Evolutionary conservation across 2,888 invertebrate species (phyloP).

Genomic region (Oscheius sp.): DNA sequence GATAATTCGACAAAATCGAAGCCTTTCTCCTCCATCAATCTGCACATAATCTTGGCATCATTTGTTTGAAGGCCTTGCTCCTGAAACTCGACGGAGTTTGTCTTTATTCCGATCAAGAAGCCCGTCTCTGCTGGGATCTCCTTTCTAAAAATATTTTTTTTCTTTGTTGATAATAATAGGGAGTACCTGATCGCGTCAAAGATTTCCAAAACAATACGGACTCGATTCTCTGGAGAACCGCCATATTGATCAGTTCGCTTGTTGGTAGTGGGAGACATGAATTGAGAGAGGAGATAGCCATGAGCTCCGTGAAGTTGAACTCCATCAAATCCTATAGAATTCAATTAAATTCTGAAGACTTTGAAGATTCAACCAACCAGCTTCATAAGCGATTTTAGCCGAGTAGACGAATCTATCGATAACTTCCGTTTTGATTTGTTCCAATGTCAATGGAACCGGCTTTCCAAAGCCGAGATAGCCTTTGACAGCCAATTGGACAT

Average conservation of each 20-base stretch:
- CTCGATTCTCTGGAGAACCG: slow-evolving; percentile 51
- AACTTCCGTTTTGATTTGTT: slow-evolving; percentile 57
- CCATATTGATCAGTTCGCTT: slow-evolving; percentile 60
- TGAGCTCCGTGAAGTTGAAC: slow-evolving; percentile 59
- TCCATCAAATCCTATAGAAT: slow-evolving; percentile 56
- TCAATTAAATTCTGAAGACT: not conserved
- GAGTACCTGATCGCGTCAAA: slow-evolving; percentile 52
- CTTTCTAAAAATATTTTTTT: not conserved
- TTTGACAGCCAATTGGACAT: slow-evolving; percentile 38
- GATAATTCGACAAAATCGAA: slow-evolving; percentile 64
- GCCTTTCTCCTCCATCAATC: slow-evolving; percentile 34
- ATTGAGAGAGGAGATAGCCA: slow-evolving; percentile 61
- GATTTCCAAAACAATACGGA: slow-evolving; percentile 54
- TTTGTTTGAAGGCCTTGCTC: slow-evolving; percentile 46
- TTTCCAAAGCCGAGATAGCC: slow-evolving; percentile 42
- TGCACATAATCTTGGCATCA: slow-evolving; percentile 50
- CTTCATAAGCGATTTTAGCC: slow-evolving; percentile 37
- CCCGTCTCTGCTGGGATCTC: slow-evolving; percentile 34
- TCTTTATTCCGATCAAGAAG: slow-evolving; percentile 57
- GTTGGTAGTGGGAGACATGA: slow-evolving; percentile 60
- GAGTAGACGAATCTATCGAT: slow-evolving; percentile 45
- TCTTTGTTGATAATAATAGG: no score
- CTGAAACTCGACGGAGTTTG: slow-evolving; percentile 63
- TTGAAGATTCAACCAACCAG: slow-evolving; percentile 13
- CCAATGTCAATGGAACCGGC: slow-evolving; percentile 47